Percentiles rank a stretch among this genome's conserved stretches.
These are phyloP conservation scores for Zenarchopterus dispar DNA, from an alignment of 2,797 vertebrate genomes.

Conservation along the genomic window DNA sequence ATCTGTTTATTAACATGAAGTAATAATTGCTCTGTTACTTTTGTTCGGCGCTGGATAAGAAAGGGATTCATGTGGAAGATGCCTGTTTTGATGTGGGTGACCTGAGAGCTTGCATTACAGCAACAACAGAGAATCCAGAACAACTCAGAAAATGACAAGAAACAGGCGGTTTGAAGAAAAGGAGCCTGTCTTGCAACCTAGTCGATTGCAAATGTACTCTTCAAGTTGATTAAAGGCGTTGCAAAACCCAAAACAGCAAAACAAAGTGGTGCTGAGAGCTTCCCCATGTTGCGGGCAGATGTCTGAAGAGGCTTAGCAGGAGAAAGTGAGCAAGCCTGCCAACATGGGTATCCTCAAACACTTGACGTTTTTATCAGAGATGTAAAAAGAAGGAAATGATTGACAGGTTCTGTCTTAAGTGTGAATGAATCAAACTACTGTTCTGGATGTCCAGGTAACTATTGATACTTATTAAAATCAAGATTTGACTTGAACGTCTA, in stretches of 20 bases:
- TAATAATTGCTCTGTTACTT: slow-evolving; percentile 53
- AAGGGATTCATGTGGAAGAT: slow-evolving; percentile 47
- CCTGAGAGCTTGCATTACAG: slow-evolving; percentile 32
- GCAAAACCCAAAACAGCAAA: slow-evolving; percentile 67
- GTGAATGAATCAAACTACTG: neutral
- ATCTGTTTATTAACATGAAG: slow-evolving; percentile 56
- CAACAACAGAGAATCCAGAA: slow-evolving; percentile 18
- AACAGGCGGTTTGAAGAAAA: slow-evolving; percentile 43
- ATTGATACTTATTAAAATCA: neutral
- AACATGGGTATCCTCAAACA: slow-evolving; percentile 28
- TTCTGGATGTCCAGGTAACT: neutral
- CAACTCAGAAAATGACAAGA: slow-evolving; percentile 40
- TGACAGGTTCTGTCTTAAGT: slow-evolving; percentile 8
- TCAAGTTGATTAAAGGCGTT: slow-evolving; percentile 65
- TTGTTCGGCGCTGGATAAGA: slow-evolving; percentile 39
- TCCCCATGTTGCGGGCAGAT: slow-evolving; percentile 79
- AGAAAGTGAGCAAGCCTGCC: slow-evolving; percentile 46
- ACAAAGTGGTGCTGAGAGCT: slow-evolving; percentile 50
- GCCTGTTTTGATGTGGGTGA: slow-evolving; percentile 43
- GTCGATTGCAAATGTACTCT: slow-evolving; percentile 49
- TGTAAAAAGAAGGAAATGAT: slow-evolving; percentile 18
- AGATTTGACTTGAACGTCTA: neutral
- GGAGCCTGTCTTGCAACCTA: slow-evolving; percentile 32
- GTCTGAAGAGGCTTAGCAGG: slow-evolving; percentile 52
- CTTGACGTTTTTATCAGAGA: slow-evolving; percentile 15